phyloP scores from a whole-genome alignment of 2,113 vertebrate genomes.

The Shinisaurus crocodilurus region DNA sequence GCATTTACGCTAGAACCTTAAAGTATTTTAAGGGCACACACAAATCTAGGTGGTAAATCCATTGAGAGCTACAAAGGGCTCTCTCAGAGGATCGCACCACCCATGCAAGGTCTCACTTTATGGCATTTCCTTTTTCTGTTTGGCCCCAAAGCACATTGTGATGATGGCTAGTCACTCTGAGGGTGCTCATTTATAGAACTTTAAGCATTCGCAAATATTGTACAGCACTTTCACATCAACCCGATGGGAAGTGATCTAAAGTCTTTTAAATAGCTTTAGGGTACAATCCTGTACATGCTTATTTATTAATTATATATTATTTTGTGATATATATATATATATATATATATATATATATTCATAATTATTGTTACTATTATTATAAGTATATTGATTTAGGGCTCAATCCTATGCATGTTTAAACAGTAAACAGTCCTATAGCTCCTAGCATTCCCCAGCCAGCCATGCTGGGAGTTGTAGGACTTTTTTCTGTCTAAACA shows the following conservation, averaged over 20 bases:
- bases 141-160: background rate
- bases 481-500: too few relatives aligned
- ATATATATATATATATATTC: too few relatives aligned
- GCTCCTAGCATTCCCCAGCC: too few relatives aligned
- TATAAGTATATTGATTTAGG: too few relatives aligned
- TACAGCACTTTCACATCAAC: background rate
- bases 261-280: background rate
- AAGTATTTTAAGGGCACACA: background rate
- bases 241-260: background rate
- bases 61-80: background rate
- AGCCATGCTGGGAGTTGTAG: too few relatives aligned
- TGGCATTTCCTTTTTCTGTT: background rate
- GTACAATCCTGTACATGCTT: too few relatives aligned
- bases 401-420: too few relatives aligned
- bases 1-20: background rate
- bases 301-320: too few relatives aligned
- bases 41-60: background rate
- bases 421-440: too few relatives aligned
- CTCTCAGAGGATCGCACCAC: background rate
- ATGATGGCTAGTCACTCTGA: background rate
- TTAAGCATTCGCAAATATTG: background rate
- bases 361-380: too few relatives aligned
- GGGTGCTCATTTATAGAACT: background rate
- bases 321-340: too few relatives aligned
- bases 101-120: constrained; percentile 21